Percentiles rank a stretch among this genome's conserved stretches.
phyloP scores from a whole-genome alignment of 1,140 invertebrate genomes.

The Acarapis woodi region DNA sequence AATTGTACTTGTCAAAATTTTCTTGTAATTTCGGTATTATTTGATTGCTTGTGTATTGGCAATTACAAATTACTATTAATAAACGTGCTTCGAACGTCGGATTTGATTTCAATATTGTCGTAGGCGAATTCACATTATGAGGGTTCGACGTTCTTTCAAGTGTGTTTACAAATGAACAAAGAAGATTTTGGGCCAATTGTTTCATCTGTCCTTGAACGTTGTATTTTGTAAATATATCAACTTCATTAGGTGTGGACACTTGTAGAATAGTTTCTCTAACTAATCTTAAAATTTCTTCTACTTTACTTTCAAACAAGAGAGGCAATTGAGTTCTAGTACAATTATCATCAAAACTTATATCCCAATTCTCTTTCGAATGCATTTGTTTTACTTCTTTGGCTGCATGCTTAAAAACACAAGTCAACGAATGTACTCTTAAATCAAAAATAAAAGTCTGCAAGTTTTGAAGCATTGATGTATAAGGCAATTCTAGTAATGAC shows the following conservation, averaged over 20 bases:
- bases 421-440: slow-evolving; percentile 54
- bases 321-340: slow-evolving; percentile 57
- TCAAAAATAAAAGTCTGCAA: slow-evolving; percentile 57
- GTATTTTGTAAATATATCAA: slow-evolving; percentile 15
- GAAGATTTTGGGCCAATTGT: slow-evolving; percentile 30
- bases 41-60: slow-evolving; percentile 41
- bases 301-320: slow-evolving; percentile 44
- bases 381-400: slow-evolving; percentile 44
- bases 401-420: slow-evolving; percentile 50
- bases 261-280: slow-evolving; percentile 53
- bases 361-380: slow-evolving; percentile 52
- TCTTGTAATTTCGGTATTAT: slow-evolving; percentile 36
- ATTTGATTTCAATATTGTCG: slow-evolving; percentile 2
- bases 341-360: slow-evolving; percentile 45
- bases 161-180: slow-evolving; percentile 21
- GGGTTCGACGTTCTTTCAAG: slow-evolving; percentile 10
- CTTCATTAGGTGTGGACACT: slow-evolving; percentile 11
- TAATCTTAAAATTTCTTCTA: slow-evolving; percentile 49
- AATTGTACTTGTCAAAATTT: slow-evolving; percentile 29
- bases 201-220: slow-evolving; percentile 18
- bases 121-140: not conserved
- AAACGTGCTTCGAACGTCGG: slow-evolving; percentile 31
- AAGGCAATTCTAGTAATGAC: slow-evolving; percentile 32
- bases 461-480: slow-evolving; percentile 30
- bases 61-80: slow-evolving; percentile 61